phyloP scores from a whole-genome alignment of 2,113 vertebrate genomes.

The Oncorhynchus clarkii region DNA sequence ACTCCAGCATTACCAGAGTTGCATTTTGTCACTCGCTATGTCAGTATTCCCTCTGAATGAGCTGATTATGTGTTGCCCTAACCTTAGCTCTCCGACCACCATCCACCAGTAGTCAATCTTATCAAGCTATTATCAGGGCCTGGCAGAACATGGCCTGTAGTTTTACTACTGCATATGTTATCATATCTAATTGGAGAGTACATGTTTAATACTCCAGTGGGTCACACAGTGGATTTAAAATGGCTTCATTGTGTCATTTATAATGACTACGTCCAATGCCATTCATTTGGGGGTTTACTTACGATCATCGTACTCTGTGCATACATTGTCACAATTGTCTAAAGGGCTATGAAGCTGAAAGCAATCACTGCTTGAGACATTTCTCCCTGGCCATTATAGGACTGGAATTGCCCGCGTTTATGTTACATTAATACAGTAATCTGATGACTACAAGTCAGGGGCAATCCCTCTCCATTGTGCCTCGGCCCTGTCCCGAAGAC shows the following conservation, averaged over 20 bases:
- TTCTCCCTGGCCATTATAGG: constrained; percentile 13
- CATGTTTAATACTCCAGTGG: constrained; percentile 66
- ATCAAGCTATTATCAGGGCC: constrained; percentile 51
- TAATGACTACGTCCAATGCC: constrained; percentile 50
- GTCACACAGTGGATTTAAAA: constrained; percentile 49
- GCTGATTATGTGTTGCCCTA: constrained; percentile 45
- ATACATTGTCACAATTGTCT: constrained; percentile 28
- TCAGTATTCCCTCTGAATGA: constrained; percentile 42
- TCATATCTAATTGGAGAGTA: constrained; percentile 59
- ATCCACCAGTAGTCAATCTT: constrained; percentile 45
- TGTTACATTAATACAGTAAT: constrained; percentile 20
- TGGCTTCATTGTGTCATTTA: constrained; percentile 45
- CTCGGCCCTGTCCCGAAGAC: background rate
- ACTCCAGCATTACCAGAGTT: too few species aligned
- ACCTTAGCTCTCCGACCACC: constrained; percentile 12
- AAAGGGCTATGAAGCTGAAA: background rate
- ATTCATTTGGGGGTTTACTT: background rate
- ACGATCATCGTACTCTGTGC: background rate
- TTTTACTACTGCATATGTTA: constrained; percentile 56
- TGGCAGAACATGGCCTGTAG: constrained; percentile 51
- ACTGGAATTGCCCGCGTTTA: background rate
- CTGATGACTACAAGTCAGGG: constrained; percentile 15
- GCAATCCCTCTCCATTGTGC: background rate
- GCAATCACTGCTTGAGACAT: constrained; percentile 6
- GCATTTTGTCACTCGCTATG: too few species aligned